These are phyloP conservation scores for Panagrolaimus sp. DNA, from an alignment of 1,140 invertebrate genomes.

Conservation along the genomic window DNA sequence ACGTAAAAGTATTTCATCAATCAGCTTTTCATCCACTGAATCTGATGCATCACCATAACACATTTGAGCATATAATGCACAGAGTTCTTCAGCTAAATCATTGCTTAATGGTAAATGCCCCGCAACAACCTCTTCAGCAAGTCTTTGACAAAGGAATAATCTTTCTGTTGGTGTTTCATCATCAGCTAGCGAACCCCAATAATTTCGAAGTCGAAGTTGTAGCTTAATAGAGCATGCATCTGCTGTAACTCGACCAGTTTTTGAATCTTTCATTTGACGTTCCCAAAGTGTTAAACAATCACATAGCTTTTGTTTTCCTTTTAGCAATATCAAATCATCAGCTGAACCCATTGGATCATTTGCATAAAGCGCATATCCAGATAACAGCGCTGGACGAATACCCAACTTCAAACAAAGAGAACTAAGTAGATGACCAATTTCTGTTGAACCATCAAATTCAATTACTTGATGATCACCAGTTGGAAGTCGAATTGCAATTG, in stretches of 20 bases:
- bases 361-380: conserved; percentile 47
- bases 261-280: conserved; percentile 29
- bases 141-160: conserved; percentile 42
- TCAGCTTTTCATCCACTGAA: conserved; percentile 3
- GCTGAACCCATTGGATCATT: conserved; percentile 27
- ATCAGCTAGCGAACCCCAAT: conserved; percentile 39
- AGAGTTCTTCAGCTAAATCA: conserved; percentile 46
- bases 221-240: conserved; percentile 28
- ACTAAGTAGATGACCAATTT: conserved; percentile 47
- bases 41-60: conserved; percentile 30
- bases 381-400: conserved; percentile 45
- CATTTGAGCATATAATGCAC: conserved; percentile 48
- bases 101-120: conserved; percentile 41
- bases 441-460: conserved; percentile 51
- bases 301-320: conserved; percentile 25
- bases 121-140: conserved; percentile 42
- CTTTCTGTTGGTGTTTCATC: conserved; percentile 46
- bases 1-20: conserved; percentile 33
- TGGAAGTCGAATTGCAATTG: conserved; percentile 41
- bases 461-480: conserved; percentile 49
- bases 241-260: conserved; percentile 31
- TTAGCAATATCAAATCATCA: neutral
- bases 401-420: conserved; percentile 47
- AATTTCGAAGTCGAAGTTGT: conserved; percentile 39
- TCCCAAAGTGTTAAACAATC: conserved; percentile 47